These are phyloP conservation scores for Petroica traversi DNA, from an alignment of 2,113 vertebrate genomes.

Conservation along the genomic window DNA sequence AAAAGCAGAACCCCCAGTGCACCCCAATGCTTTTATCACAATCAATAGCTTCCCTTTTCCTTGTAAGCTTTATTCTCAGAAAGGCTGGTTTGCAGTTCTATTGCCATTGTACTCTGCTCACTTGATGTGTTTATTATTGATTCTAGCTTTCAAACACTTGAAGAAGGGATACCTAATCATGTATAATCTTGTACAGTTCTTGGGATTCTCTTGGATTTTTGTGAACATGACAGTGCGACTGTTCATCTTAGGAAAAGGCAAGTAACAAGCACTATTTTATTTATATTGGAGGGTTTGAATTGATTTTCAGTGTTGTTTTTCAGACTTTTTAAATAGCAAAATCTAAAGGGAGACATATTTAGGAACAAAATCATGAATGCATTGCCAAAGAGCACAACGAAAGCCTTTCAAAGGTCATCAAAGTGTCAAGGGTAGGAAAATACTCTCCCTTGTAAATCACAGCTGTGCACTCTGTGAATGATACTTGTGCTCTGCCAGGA, in stretches of 20 bases:
- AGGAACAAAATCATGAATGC: not conserved
- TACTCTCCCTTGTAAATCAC: not conserved
- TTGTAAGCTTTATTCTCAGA: not conserved
- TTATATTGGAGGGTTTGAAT: not conserved
- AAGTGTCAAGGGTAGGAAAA: not conserved
- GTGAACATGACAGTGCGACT: slow-evolving; percentile 94
- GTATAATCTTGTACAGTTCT: slow-evolving; percentile 95
- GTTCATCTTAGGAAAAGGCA: slow-evolving; percentile 88
- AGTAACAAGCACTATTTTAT: slow-evolving; percentile 37
- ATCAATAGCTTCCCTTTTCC: not conserved
- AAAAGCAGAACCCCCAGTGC: not conserved
- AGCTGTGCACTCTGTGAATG: not conserved
- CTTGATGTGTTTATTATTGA: not conserved
- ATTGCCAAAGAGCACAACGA: not conserved
- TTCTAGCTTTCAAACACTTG: slow-evolving; percentile 78
- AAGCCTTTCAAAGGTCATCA: not conserved
- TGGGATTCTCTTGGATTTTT: slow-evolving; percentile 98
- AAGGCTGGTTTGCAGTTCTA: not conserved
- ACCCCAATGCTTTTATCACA: not conserved
- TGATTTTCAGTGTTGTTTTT: not conserved
- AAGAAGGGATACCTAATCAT: slow-evolving; percentile 88
- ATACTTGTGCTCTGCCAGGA: not conserved
- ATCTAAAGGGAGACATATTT: not conserved
- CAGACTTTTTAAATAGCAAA: not conserved
- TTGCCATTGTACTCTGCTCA: not conserved